Evolutionary conservation across 2,113 vertebrate species (phyloP).

Genomic region (Lepus europaeus): DNA sequence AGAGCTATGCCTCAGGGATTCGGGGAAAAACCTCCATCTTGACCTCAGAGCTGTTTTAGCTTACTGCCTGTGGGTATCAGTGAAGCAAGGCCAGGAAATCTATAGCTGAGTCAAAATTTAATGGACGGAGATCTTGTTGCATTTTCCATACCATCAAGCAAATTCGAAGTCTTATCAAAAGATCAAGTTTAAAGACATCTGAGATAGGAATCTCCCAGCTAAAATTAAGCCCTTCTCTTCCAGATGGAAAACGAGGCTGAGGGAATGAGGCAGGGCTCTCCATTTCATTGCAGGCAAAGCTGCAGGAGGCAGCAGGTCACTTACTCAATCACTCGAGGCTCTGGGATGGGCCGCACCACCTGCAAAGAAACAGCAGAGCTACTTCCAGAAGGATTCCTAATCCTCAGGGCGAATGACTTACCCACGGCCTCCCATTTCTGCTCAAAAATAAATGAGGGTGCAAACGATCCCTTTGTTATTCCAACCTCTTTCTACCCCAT

Average conservation of each 20-base stretch:
- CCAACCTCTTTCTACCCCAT: not conserved
- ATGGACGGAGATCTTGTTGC: not conserved
- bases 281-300: not conserved
- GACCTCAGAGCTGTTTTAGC: not conserved
- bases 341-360: constrained; percentile 89
- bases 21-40: not conserved
- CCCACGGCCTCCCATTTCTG: not conserved
- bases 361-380: constrained; percentile 79
- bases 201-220: not conserved
- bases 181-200: not conserved
- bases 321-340: constrained; percentile 94
- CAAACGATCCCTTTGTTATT: constrained; percentile 12
- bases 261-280: not conserved
- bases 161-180: constrained; percentile 57
- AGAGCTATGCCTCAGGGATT: not conserved
- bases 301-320: constrained; percentile 76
- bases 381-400: not conserved
- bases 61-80: not conserved
- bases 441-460: constrained; percentile 20
- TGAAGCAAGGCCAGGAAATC: constrained; percentile 4
- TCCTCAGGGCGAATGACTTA: not conserved
- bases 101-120: not conserved
- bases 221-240: not conserved
- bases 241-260: not conserved
- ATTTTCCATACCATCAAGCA: constrained; percentile 31